Conservation (phyloP, 2,113 vertebrate genomes). For the Macquaria ambigua region DNA sequence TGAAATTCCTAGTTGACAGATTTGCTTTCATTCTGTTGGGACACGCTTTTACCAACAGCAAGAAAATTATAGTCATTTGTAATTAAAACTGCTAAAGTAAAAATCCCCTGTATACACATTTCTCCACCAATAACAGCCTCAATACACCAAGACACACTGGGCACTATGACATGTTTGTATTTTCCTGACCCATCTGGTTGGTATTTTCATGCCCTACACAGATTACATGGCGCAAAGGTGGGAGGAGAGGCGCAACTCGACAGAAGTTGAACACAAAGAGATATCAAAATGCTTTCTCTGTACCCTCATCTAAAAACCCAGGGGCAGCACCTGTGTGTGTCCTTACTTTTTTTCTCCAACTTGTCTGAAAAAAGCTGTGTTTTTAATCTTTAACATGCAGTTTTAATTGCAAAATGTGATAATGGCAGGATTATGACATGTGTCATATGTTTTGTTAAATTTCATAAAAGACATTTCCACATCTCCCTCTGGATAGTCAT, state of each 20-base stretch:
- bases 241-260: neutral
- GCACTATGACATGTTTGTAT: neutral
- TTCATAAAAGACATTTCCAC: neutral
- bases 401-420: neutral
- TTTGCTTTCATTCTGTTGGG: slow-evolving; percentile 20
- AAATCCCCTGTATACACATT: neutral
- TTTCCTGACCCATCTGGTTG: slow-evolving; percentile 47
- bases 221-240: neutral
- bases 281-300: neutral
- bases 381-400: neutral
- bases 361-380: neutral
- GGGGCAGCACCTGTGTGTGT: neutral
- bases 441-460: neutral
- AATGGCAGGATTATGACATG: neutral
- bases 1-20: slow-evolving; percentile 30
- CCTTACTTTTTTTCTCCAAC: neutral
- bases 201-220: slow-evolving; percentile 12
- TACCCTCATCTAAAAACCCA: neutral
- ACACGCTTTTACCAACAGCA: neutral
- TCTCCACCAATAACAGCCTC: neutral
- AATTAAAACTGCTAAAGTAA: slow-evolving; percentile 28
- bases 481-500: neutral
- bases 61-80: slow-evolving; percentile 9
- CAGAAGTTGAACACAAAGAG: slow-evolving; percentile 3
- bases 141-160: neutral